Conservation (phyloP, 2,113 vertebrate genomes). For the Dipodomys spectabilis region DNA sequence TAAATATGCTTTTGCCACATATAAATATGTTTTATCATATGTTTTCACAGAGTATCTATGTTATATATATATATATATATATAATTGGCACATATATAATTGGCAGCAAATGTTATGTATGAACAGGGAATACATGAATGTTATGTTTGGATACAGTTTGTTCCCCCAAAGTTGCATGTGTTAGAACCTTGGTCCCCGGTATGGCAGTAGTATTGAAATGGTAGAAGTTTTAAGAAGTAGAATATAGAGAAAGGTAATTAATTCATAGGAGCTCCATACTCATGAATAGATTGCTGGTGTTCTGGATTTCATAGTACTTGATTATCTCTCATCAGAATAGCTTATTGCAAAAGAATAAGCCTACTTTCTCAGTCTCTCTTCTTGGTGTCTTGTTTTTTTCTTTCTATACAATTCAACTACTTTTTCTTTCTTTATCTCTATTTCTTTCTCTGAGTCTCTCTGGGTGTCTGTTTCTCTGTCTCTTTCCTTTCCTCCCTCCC, state of each 20-base stretch:
- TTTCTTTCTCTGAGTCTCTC: background rate
- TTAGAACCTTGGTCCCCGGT: background rate
- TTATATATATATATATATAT: background rate
- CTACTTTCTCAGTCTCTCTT: background rate
- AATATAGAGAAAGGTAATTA: background rate
- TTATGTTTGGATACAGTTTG: background rate
- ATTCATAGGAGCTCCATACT: no score
- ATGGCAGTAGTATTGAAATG: background rate
- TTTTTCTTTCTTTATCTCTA: background rate
- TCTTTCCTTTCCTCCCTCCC: no score
- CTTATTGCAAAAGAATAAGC: background rate
- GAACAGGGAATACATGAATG: background rate
- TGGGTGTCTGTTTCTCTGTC: background rate
- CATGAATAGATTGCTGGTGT: background rate
- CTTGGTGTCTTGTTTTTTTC: background rate
- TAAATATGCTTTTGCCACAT: background rate
- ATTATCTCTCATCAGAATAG: background rate
- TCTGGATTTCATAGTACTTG: background rate
- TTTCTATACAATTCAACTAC: background rate
- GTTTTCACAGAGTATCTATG: background rate
- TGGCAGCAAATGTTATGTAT: background rate
- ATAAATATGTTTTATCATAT: background rate
- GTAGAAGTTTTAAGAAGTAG: background rate
- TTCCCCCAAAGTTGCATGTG: background rate
- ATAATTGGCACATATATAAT: background rate